Evolutionary conservation across 2,113 vertebrate species (phyloP).

Genomic region (Perca fluviatilis): DNA sequence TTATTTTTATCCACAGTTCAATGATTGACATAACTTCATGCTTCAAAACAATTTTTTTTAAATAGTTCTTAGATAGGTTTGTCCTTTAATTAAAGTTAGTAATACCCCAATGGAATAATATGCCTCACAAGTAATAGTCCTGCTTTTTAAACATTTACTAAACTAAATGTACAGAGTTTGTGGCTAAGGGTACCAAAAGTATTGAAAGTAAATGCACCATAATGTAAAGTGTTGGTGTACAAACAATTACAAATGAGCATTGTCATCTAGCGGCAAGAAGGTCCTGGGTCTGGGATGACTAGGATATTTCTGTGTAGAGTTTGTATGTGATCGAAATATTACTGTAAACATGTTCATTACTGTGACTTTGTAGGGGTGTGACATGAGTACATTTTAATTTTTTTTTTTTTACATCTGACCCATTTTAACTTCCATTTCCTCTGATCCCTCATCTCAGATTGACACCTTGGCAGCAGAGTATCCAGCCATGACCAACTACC

Average conservation of each 20-base stretch:
- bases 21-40: background rate
- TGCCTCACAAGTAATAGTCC: background rate
- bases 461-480: slow-evolving; percentile 96
- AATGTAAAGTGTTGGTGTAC: background rate
- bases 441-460: slow-evolving; percentile 83
- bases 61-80: background rate
- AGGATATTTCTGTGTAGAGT: background rate
- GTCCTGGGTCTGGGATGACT: background rate
- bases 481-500: slow-evolving; percentile 94
- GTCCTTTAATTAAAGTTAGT: background rate
- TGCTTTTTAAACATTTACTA: background rate
- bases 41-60: background rate
- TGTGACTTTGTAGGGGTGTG: background rate
- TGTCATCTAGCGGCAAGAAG: background rate
- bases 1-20: background rate
- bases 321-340: background rate
- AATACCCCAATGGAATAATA: background rate
- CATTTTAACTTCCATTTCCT: background rate
- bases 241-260: background rate
- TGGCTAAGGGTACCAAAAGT: background rate
- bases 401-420: background rate
- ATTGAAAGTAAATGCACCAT: background rate
- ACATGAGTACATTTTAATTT: too few relatives aligned
- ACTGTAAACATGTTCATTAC: background rate
- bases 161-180: background rate